A percentile compares a stretch with the other conserved stretches of the same genome.
Evolutionary conservation across 2,797 vertebrate species (phyloP).

Genomic region (Xerus rutilus): DNA sequence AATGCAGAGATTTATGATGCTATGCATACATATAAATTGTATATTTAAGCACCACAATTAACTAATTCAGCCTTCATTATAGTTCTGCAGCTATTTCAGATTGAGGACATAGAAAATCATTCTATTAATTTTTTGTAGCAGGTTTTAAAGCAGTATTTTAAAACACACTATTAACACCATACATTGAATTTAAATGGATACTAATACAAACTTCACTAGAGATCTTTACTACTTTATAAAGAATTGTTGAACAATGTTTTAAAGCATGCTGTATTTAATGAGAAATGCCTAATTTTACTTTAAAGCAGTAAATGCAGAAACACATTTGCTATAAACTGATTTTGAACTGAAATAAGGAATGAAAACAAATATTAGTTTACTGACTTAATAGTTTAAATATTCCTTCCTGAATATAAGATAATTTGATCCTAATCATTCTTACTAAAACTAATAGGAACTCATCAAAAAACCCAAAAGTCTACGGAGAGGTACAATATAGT

Average conservation of each 20-base stretch:
- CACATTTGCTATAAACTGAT: conserved; percentile 35
- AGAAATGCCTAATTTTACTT: conserved; percentile 57
- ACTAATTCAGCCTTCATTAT: conserved; percentile 42
- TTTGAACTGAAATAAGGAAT: conserved; percentile 49
- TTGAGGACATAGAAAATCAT: conserved; percentile 49
- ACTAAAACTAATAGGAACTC: conserved; percentile 55
- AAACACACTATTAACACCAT: conserved; percentile 9
- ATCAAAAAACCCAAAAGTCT: conserved; percentile 44
- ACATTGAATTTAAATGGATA: conserved; percentile 32
- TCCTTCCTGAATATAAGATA: conserved; percentile 17
- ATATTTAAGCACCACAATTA: conserved; percentile 53
- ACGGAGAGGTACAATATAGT: conserved; percentile 14
- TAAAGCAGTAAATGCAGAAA: conserved; percentile 56
- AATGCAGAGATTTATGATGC: conserved; percentile 58
- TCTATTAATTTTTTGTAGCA: conserved; percentile 59
- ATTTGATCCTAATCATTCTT: conserved; percentile 26
- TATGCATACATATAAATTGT: fast-evolving
- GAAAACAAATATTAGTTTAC: conserved; percentile 23
- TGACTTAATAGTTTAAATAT: conserved; percentile 48
- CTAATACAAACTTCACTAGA: conserved; percentile 21
- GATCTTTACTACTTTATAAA: conserved; percentile 49
- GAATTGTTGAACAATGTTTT: not conserved
- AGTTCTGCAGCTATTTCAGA: conserved; percentile 56
- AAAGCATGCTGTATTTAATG: conserved; percentile 53
- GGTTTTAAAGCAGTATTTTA: conserved; percentile 62